phyloP scores from a whole-genome alignment of 35 echinoderm and acorn worm genomes.

The Acanthaster planci region DNA sequence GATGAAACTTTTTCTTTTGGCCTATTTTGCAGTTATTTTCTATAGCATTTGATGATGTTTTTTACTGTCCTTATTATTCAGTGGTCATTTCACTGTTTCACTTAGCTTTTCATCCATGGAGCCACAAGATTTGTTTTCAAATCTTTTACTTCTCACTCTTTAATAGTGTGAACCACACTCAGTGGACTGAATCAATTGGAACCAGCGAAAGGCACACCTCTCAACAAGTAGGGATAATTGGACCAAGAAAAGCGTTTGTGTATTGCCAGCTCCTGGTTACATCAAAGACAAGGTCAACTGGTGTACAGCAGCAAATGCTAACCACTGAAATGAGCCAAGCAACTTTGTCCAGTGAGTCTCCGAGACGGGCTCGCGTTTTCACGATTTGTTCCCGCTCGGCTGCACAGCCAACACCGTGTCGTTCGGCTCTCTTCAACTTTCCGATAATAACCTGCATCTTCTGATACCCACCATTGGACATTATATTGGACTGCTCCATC shows the following conservation, averaged over 20 bases:
- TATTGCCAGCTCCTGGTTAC: neutral
- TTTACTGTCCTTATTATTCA: too few species aligned
- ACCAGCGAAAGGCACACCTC: neutral
- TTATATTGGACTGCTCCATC: conserved; percentile 7
- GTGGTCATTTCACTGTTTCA: too few species aligned
- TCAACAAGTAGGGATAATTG: conserved; percentile 19
- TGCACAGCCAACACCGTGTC: neutral
- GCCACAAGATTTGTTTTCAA: too few species aligned
- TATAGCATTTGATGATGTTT: too few species aligned
- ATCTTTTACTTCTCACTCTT: neutral
- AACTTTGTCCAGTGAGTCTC: neutral
- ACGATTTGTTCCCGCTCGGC: neutral
- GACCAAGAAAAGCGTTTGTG: neutral
- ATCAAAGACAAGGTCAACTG: neutral
- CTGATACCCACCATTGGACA: conserved; percentile 21
- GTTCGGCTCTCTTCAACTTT: conserved; percentile 14
- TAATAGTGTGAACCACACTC: neutral
- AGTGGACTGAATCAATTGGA: neutral
- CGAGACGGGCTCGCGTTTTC: neutral
- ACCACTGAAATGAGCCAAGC: neutral
- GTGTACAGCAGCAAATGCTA: neutral
- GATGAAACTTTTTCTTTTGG: neutral
- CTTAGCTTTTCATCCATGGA: too few species aligned
- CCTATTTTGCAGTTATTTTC: too few species aligned
- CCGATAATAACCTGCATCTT: conserved; percentile 23